These are phyloP conservation scores for Megalopta genalis DNA, from an alignment of 1,140 invertebrate genomes.

Conservation along the genomic window DNA sequence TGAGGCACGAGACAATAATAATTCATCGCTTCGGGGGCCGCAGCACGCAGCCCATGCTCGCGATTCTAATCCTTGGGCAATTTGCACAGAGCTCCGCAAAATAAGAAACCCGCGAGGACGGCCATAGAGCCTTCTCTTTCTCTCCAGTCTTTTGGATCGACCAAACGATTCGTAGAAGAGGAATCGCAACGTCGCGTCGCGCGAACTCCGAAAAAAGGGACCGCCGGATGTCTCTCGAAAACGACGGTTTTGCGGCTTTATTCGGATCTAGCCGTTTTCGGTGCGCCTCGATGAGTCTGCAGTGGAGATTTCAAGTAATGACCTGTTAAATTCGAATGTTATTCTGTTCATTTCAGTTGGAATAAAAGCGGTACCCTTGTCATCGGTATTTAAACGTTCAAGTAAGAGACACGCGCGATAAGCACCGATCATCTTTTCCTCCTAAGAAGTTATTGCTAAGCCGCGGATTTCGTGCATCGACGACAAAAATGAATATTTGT, in stretches of 20 bases:
- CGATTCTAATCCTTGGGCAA: conserved; percentile 70
- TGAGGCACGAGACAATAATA: conserved; percentile 74
- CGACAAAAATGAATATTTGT: too few species aligned
- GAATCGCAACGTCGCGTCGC: background rate
- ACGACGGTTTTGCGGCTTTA: background rate
- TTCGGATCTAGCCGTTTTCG: background rate
- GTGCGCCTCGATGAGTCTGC: too few species aligned
- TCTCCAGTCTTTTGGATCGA: conserved; percentile 41
- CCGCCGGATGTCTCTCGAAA: conserved; percentile 12
- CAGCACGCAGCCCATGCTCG: conserved; percentile 65
- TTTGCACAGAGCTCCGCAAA: conserved; percentile 65
- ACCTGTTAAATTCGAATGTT: too few species aligned
- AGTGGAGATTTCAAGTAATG: too few species aligned
- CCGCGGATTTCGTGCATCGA: too few species aligned
- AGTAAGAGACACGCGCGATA: too few species aligned
- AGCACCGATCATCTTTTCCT: too few species aligned
- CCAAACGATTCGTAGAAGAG: conserved; percentile 42
- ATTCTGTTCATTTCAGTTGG: too few species aligned
- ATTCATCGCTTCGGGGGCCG: conserved; percentile 57
- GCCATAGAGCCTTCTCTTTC: conserved; percentile 30
- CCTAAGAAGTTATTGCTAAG: too few species aligned
- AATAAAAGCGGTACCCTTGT: too few species aligned
- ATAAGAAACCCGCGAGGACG: conserved; percentile 43
- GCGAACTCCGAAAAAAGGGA: background rate
- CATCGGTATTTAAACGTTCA: too few species aligned